Conservation (phyloP, 2,113 vertebrate species). For the Chiloscyllium plagiosum region DNA sequence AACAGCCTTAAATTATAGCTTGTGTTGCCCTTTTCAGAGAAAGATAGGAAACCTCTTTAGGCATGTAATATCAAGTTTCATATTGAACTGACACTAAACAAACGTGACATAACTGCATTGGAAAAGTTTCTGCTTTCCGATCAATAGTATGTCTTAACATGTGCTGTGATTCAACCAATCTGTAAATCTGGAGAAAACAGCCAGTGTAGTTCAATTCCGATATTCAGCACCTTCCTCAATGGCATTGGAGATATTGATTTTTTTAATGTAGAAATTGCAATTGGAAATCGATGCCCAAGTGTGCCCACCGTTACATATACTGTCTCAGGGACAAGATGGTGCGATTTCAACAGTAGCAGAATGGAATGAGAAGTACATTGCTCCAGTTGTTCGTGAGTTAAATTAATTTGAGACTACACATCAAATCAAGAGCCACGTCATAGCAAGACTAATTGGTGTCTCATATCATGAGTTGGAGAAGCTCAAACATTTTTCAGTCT, state of each 20-base stretch:
- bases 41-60: background rate
- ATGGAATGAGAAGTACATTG: background rate
- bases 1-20: background rate
- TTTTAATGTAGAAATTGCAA: background rate
- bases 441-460: background rate
- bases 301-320: background rate
- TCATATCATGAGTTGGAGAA: background rate
- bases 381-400: background rate
- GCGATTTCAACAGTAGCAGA: background rate
- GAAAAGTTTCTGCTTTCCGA: background rate
- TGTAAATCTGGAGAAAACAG: background rate
- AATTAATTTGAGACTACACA: background rate
- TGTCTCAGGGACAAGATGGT: background rate
- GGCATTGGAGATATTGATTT: background rate
- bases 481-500: background rate
- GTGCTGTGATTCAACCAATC: background rate
- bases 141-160: background rate
- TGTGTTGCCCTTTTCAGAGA: background rate
- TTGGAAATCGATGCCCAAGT: background rate
- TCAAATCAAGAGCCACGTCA: background rate
- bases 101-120: background rate
- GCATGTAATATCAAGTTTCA: background rate
- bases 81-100: background rate
- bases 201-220: background rate
- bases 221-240: background rate